Conservation (phyloP, 2,113 vertebrate species). For the Calypte anna region DNA sequence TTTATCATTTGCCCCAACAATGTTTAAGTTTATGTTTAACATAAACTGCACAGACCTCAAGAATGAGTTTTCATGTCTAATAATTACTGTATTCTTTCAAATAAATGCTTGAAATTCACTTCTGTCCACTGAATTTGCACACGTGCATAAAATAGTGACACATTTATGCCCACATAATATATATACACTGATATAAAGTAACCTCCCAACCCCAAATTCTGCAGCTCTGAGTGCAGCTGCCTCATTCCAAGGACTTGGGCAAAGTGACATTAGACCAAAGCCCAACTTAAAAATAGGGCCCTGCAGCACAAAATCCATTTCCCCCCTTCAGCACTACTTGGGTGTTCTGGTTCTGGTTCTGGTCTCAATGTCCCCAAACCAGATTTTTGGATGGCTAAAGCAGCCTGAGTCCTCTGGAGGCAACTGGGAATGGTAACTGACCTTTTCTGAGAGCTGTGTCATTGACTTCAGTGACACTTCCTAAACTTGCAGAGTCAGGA, state of each 20-base stretch:
- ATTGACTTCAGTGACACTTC: not conserved
- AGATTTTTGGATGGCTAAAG: not conserved
- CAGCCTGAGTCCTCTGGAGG: not conserved
- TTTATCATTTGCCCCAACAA: not conserved
- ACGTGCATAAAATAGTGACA: not conserved
- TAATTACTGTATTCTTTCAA: not conserved
- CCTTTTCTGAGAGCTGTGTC: not conserved
- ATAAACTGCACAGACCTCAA: not conserved
- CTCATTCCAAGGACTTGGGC: not conserved
- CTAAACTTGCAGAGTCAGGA: not conserved
- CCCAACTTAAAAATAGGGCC: not conserved
- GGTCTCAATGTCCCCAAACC: not conserved
- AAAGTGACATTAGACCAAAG: not conserved
- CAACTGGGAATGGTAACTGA: not conserved
- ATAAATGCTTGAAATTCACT: not conserved
- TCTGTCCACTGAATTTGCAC: not conserved
- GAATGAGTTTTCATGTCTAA: not conserved
- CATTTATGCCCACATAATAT: not conserved
- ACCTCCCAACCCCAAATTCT: not conserved
- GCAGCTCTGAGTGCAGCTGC: not conserved
- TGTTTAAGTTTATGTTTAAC: not conserved
- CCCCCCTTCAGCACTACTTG: not conserved
- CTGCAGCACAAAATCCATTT: not conserved
- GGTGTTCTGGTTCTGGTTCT: not conserved
- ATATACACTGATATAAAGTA: not conserved